These are phyloP conservation scores for Campoplex nolae DNA, from an alignment of 2,888 invertebrate species.

Conservation along the genomic window DNA sequence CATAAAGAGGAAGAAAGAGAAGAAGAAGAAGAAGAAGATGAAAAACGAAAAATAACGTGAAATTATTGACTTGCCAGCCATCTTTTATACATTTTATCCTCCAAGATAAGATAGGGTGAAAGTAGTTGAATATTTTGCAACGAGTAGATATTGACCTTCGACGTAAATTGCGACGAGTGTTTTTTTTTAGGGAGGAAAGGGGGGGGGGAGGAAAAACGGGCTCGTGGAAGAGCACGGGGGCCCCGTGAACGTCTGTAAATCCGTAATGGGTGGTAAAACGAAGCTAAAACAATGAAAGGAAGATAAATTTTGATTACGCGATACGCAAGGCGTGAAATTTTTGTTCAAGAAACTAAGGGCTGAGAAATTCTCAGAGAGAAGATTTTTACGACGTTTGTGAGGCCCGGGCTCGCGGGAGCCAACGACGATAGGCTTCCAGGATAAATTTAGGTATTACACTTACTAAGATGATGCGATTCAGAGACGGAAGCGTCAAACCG, in stretches of 20 bases:
- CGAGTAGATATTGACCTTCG: slow-evolving; percentile 80
- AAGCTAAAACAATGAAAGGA: slow-evolving; percentile 11
- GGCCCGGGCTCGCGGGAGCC: slow-evolving; percentile 63
- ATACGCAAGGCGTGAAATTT: slow-evolving; percentile 9
- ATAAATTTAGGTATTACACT: slow-evolving; percentile 83
- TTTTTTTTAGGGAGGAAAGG: slow-evolving; percentile 41
- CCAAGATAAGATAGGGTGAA: slow-evolving; percentile 81
- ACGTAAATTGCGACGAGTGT: slow-evolving; percentile 63
- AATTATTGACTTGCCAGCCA: slow-evolving; percentile 84
- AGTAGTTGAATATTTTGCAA: slow-evolving; percentile 84
- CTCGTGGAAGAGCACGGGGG: slow-evolving; percentile 63
- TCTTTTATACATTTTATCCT: slow-evolving; percentile 84
- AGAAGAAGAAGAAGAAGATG: slow-evolving; percentile 45
- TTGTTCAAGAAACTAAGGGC: background rate
- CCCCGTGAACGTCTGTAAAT: slow-evolving; percentile 64
- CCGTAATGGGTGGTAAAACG: slow-evolving; percentile 50
- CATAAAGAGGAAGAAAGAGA: slow-evolving; percentile 37
- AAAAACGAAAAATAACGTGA: slow-evolving; percentile 55
- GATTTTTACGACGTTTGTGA: slow-evolving; percentile 55
- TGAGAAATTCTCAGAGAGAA: background rate
- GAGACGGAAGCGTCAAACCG: slow-evolving; percentile 73
- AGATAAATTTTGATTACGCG: background rate
- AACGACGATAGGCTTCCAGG: slow-evolving; percentile 83
- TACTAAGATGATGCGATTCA: slow-evolving; percentile 77
- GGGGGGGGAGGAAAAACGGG: slow-evolving; percentile 56